Evolutionary conservation across 1,140 invertebrate genomes (phyloP).

Genomic region (Papilio polytes): DNA sequence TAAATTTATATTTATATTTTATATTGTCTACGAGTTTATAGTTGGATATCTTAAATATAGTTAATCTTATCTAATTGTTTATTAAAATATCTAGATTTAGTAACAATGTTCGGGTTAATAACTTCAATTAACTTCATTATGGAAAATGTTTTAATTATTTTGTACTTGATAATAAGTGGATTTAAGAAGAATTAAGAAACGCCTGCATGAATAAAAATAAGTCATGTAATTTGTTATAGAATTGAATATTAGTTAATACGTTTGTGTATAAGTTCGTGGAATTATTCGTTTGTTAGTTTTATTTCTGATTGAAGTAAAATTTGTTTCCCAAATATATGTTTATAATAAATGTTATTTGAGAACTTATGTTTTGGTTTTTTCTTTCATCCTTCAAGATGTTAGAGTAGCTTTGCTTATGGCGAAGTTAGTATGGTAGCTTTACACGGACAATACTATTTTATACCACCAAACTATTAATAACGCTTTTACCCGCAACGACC

Average conservation of each 20-base stretch:
- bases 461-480: too few species aligned
- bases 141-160: background rate
- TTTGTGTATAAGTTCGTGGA: constrained; percentile 3
- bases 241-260: constrained; percentile 12
- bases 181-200: background rate
- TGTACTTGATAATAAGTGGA: background rate
- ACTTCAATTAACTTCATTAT: background rate
- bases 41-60: too few species aligned
- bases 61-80: too few species aligned
- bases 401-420: background rate
- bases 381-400: background rate
- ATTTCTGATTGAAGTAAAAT: background rate
- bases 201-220: background rate
- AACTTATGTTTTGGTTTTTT: background rate
- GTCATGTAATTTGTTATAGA: background rate
- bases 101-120: background rate
- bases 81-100: background rate
- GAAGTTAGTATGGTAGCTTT: background rate
- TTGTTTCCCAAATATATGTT: background rate
- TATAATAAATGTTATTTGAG: background rate
- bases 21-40: too few species aligned
- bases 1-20: too few species aligned
- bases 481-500: too few species aligned
- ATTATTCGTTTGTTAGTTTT: constrained; percentile 2
- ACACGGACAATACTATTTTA: too few species aligned